phyloP scores from a whole-genome alignment of 2,888 invertebrate species.

The Eilema sororculum region DNA sequence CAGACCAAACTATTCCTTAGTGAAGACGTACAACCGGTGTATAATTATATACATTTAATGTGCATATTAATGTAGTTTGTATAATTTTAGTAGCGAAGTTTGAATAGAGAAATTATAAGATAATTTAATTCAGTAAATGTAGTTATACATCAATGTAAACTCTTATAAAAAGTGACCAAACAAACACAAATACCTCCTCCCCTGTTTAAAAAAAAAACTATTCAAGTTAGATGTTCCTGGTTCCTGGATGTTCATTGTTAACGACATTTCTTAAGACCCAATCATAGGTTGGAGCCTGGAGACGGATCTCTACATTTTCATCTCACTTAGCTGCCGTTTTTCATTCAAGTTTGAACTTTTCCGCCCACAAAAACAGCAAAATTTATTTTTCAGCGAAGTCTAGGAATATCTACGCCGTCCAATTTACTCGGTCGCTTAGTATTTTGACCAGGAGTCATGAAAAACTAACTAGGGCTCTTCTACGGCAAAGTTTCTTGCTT shows the following conservation, averaged over 20 bases:
- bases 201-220: neutral
- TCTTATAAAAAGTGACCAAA: too few species aligned
- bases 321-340: neutral
- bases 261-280: neutral
- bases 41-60: neutral
- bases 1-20: neutral
- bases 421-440: neutral
- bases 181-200: too few species aligned
- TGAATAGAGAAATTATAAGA: neutral
- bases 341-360: neutral
- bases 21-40: neutral
- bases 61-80: neutral
- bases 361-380: neutral
- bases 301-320: neutral
- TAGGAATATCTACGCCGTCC: neutral
- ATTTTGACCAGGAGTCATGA: neutral
- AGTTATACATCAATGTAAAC: too few species aligned
- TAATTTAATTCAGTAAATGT: neutral
- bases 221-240: neutral
- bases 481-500: neutral
- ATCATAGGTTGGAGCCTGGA: neutral
- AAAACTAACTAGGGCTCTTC: neutral
- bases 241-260: too few species aligned
- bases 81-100: neutral
- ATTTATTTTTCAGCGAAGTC: neutral